These are phyloP conservation scores for Bactericera cockerelli DNA, from an alignment of 1,140 invertebrate genomes.

Conservation along the genomic window DNA sequence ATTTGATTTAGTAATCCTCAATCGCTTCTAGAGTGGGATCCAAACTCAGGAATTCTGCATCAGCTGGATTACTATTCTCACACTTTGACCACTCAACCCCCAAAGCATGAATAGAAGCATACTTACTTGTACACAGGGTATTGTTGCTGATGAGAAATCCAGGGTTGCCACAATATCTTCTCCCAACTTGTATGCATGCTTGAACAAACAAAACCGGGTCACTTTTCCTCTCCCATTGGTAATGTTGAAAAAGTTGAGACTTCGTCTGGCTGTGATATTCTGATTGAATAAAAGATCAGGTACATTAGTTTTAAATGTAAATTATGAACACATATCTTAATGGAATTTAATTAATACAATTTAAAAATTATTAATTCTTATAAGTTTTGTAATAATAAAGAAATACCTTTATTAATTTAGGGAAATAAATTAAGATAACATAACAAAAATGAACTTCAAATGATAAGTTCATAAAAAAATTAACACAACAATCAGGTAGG, in stretches of 20 bases:
- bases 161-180: conserved; percentile 94
- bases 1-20: conserved; percentile 33
- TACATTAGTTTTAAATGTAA: no score
- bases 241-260: conserved; percentile 87
- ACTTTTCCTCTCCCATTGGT: conserved; percentile 83
- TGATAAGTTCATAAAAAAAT: no score
- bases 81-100: conserved; percentile 71
- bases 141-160: conserved; percentile 78
- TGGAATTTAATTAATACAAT: neutral
- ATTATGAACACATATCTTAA: no score
- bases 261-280: conserved; percentile 69
- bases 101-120: no score
- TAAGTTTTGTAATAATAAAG: no score
- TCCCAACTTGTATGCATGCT: conserved; percentile 84
- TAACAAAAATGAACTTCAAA: no score
- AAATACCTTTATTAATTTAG: no score
- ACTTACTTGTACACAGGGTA: conserved; percentile 80
- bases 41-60: conserved; percentile 88
- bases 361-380: conserved; percentile 1
- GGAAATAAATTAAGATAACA: no score
- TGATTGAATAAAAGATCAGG: no score
- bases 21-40: conserved; percentile 80
- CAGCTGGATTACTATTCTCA: conserved; percentile 93
- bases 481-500: no score
- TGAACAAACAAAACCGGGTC: conserved; percentile 84